Evolutionary conservation across 1,140 invertebrate species (phyloP), one percentile per base, ranked within the genome.

Genomic region (Drosophila suzukii): DNA sequence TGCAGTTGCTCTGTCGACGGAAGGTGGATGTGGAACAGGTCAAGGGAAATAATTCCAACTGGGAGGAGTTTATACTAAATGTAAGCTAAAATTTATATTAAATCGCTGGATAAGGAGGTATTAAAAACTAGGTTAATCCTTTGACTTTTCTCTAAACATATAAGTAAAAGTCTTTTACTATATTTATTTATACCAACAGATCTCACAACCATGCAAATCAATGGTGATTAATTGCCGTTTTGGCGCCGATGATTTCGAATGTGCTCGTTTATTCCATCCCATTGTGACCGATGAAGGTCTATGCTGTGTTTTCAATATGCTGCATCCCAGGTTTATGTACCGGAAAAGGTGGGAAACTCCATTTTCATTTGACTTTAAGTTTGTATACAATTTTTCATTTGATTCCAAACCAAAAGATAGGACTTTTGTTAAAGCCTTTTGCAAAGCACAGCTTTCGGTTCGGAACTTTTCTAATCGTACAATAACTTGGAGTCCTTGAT

Each of bases 231-330:
- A 92, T 13, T 97, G 96, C 75, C 75, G 93, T 32, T 97, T 95
- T 95, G 94, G 94, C 61, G 94, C 93, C 0, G 93, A 93, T 8
- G 80, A 89, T 1, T 92, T 93, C n/a, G 93, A 94, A 17, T 97
- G 96, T 78, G 93, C 94, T 4, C 93, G 95, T 13, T 81, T 96
- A 36, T 97, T 97, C 90, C 95, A 96, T 88, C 94, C 95, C 0
- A 94, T 95, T 30, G 93, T 97, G 47, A 97, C 96, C 0, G 96
- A 97, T 68, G 96, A 97, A 90, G 96, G 96, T 0, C 93, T 96
- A 0, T 97, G 96, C 88, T 97, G 96, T 91, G 95, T 96, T 8
- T 97, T 97, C 75, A 97, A 97, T 88, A 94, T 95, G 63, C 93
- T 97, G 2, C 94, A 96, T 51, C 92, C 94, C 11, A 93, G 95